Conservation (phyloP, 2,888 invertebrate species). For the Diaphora mendica region DNA sequence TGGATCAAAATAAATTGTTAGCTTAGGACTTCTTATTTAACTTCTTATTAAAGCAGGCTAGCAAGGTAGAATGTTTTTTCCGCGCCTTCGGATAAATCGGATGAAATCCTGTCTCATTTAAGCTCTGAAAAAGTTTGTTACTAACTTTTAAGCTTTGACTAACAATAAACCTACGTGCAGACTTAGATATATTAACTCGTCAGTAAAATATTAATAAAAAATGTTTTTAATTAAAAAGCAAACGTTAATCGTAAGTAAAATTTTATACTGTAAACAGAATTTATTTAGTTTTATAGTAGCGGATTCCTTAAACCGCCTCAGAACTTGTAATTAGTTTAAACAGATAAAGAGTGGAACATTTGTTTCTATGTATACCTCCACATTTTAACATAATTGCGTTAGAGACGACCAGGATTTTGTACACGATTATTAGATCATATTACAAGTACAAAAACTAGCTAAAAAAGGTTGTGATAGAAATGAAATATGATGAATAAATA, state of each 20-base stretch:
- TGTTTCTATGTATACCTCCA: conserved; percentile 37
- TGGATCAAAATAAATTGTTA: conserved; percentile 55
- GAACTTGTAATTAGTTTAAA: conserved; percentile 63
- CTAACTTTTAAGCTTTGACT: conserved; percentile 20
- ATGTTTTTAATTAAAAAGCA: neutral
- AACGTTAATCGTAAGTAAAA: neutral
- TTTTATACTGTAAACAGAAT: conserved; percentile 5
- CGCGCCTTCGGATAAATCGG: conserved; percentile 45
- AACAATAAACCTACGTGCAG: neutral
- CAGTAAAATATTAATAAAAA: neutral
- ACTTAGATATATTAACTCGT: neutral
- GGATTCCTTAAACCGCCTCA: conserved; percentile 51
- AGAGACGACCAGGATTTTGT: neutral
- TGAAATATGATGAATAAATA: too few relatives aligned
- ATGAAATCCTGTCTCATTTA: conserved; percentile 37
- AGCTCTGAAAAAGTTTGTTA: conserved; percentile 41
- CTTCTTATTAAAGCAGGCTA: conserved; percentile 53
- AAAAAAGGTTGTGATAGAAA: too few relatives aligned
- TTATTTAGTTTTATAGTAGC: conserved; percentile 37
- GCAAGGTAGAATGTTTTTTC: conserved; percentile 44
- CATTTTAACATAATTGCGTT: neutral
- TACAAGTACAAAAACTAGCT: too few relatives aligned
- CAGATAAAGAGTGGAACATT: conserved; percentile 55
- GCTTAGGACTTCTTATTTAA: conserved; percentile 56
- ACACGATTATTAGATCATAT: neutral